A percentile compares a stretch with the other conserved stretches of the same genome.
These are phyloP conservation scores for Thymelicus sylvestris DNA, from an alignment of 2,888 invertebrate genomes.

Conservation along the genomic window DNA sequence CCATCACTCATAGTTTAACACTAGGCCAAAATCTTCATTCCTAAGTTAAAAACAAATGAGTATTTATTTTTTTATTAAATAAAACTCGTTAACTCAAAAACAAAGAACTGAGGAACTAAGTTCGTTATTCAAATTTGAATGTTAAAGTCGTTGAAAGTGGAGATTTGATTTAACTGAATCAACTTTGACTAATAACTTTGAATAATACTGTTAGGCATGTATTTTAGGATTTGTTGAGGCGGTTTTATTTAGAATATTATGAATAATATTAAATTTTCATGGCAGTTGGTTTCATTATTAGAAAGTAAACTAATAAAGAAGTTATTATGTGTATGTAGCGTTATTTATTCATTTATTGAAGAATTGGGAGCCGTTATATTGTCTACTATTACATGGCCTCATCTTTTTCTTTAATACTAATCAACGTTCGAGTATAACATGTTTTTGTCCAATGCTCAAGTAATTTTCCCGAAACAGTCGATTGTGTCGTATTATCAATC, in stretches of 20 bases:
- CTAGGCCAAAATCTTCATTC: no score
- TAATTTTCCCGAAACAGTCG: background rate
- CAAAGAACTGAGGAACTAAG: constrained; percentile 63
- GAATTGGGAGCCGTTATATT: no score
- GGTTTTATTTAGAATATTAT: no score
- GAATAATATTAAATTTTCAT: no score
- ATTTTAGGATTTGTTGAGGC: background rate
- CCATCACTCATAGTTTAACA: no score
- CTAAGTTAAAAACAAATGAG: constrained; percentile 43
- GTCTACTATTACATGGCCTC: no score
- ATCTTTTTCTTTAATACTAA: no score
- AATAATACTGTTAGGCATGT: background rate
- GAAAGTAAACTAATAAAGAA: no score
- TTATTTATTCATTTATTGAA: no score
- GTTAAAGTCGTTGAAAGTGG: constrained; percentile 54
- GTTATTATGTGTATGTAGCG: no score
- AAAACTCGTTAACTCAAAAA: constrained; percentile 45
- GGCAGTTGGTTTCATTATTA: no score
- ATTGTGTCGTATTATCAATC: background rate
- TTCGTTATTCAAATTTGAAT: constrained; percentile 69
- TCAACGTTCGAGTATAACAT: no score
- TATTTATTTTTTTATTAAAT: constrained; percentile 51
- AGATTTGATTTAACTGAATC: constrained; percentile 45
- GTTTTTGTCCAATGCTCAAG: background rate
- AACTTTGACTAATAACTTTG: constrained; percentile 19